Evolutionary conservation across 1,140 invertebrate species (phyloP), one percentile per base, ranked within the genome.

Genomic region (Conus ventricosus): DNA sequence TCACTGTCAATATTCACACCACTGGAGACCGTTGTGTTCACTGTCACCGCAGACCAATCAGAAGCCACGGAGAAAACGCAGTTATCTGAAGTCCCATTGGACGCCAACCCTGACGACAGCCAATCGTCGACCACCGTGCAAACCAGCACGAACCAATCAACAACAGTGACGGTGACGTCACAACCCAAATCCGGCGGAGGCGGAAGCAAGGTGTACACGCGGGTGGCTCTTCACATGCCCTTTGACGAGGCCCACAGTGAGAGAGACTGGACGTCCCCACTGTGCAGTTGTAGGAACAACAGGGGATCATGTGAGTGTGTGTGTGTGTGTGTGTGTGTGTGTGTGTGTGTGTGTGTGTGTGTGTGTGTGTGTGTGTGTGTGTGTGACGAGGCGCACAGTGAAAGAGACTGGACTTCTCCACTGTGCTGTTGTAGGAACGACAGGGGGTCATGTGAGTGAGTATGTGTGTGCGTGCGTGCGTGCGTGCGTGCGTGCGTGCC

Each of bases 241-340:
- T 91, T 92, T 78, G 91, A 93, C 60, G 91, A 93, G 55, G 90
- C 91, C 6, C 90, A 90, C 63, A 91, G 91, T 53, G 92, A 93
- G 87, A 87, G 90, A 71, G 90, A 91, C 25, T 93, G 92, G 92
- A 85, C 89, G 60, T 85, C 91, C 0, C 82, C 80, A 20, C 55
- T 93, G 25, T 93, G 88, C 75, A 75, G 76, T 8, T 90, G 91
- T 83, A 60, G 84, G n/a, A 63, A 71, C 7, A 88, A 87, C 4
- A 88, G 88, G 54, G 60, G 90, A 75, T 83, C 57, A n/a, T 89
- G 91, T 92, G 88, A 90, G 90, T 90, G 80, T 15, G 25, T 51
- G 53, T 1, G 5, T 55, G 23, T 87, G 15, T 20, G 63, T 39
- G 25, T 8, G 57, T 60, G 57, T 8, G 57, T 60, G 57, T 8